Conservation (phyloP, 2,797 vertebrate species). For the Sphenodon punctatus region DNA sequence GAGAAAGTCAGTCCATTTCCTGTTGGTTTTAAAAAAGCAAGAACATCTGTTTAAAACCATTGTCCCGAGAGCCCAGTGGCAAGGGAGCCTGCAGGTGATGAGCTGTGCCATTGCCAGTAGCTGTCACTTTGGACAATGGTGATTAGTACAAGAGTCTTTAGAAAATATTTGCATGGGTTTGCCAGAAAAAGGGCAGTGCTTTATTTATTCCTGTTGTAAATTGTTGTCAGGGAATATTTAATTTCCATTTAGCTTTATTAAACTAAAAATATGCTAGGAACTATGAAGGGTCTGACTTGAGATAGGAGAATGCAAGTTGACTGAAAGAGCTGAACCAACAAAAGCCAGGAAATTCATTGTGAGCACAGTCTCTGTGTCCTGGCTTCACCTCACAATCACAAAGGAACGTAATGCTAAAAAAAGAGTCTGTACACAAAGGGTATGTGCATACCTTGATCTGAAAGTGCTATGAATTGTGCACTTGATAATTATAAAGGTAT, state of each 20-base stretch:
- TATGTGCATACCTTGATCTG: background rate
- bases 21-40: conserved; percentile 67
- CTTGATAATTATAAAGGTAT: background rate
- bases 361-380: background rate
- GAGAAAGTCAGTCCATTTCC: conserved; percentile 71
- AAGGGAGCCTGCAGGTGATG: conserved; percentile 72
- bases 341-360: background rate
- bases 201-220: conserved; percentile 31
- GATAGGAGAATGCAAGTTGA: too few species aligned
- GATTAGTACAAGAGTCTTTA: conserved; percentile 33
- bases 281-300: background rate
- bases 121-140: conserved; percentile 62
- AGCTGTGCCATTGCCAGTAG: conserved; percentile 69
- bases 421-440: background rate
- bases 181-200: background rate
- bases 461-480: background rate
- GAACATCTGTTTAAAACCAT: conserved; percentile 71
- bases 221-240: conserved; percentile 26
- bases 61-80: conserved; percentile 63
- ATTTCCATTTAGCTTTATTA: conserved; percentile 13
- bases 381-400: rapidly evolving
- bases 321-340: background rate
- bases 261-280: background rate
- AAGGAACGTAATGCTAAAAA: background rate
- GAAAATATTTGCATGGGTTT: conserved; percentile 4